Conservation (phyloP, 2,113 vertebrate species). For the Ellobius talpinus region DNA sequence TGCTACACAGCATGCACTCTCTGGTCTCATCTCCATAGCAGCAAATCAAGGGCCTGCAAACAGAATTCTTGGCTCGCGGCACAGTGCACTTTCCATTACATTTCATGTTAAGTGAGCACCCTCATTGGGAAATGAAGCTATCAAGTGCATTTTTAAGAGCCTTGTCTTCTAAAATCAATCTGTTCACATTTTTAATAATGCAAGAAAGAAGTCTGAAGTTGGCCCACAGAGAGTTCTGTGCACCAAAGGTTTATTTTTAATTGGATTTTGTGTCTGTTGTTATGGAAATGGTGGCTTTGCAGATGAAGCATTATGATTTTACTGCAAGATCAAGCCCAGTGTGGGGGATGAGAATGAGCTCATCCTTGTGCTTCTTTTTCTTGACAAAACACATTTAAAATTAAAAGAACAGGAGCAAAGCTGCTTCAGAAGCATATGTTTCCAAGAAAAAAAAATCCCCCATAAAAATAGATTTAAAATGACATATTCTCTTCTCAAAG, state of each 20-base stretch:
- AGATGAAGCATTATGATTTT: constrained; percentile 66
- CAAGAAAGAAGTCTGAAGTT: constrained; percentile 65
- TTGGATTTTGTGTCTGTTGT: constrained; percentile 77
- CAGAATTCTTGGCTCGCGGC: not conserved
- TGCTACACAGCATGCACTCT: not conserved
- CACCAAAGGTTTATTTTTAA: constrained; percentile 79
- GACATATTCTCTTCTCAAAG: constrained; percentile 62
- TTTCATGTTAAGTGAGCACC: not conserved
- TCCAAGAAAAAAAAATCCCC: constrained; percentile 12
- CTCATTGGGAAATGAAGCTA: constrained; percentile 48
- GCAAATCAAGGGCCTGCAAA: not conserved
- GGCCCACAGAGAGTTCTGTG: constrained; percentile 67
- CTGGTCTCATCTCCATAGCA: not conserved
- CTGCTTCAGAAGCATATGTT: constrained; percentile 65
- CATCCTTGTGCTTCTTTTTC: constrained; percentile 54
- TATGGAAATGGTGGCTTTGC: constrained; percentile 75
- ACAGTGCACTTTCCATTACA: not conserved
- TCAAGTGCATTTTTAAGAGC: constrained; percentile 67
- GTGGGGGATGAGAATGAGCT: constrained; percentile 60
- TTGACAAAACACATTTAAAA: constrained; percentile 66
- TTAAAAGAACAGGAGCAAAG: constrained; percentile 27
- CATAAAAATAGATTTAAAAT: constrained; percentile 78
- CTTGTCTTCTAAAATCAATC: constrained; percentile 73
- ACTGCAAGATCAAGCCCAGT: constrained; percentile 58
- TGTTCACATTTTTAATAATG: constrained; percentile 77